phyloP scores from a whole-genome alignment of 2,113 vertebrate genomes.

The Nematolebias whitei region DNA sequence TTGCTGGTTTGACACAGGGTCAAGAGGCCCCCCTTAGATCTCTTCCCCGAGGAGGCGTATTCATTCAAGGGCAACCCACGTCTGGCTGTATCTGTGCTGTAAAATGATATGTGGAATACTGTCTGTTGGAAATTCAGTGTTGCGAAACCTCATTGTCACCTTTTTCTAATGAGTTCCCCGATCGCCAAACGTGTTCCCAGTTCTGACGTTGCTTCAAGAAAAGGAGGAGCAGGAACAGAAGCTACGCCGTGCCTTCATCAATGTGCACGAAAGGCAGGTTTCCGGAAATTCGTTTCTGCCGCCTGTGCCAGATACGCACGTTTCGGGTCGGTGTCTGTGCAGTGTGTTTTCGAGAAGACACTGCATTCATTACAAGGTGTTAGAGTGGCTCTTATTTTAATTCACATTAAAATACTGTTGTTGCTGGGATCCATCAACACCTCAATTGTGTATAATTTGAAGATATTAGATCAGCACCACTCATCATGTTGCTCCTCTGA shows the following conservation, averaged over 20 bases:
- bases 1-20: constrained; percentile 36
- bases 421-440: constrained; percentile 74
- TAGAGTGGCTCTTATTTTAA: constrained; percentile 68
- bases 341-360: constrained; percentile 37
- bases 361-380: constrained; percentile 78
- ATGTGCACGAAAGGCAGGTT: constrained; percentile 68
- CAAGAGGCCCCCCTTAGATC: constrained; percentile 29
- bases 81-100: constrained; percentile 54
- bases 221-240: constrained; percentile 38
- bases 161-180: constrained; percentile 83
- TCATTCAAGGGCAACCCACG: constrained; percentile 64
- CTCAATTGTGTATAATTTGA: constrained; percentile 71
- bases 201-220: constrained; percentile 58
- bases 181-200: constrained; percentile 68
- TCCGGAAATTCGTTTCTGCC: constrained; percentile 77
- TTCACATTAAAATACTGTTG: constrained; percentile 63
- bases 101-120: constrained; percentile 66
- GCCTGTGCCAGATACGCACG: constrained; percentile 69
- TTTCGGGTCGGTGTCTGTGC: constrained; percentile 65
- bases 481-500: constrained; percentile 28
- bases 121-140: constrained; percentile 65
- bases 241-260: constrained; percentile 66
- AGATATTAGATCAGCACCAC: constrained; percentile 64
- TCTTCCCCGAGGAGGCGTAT: constrained; percentile 24
- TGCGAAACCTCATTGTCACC: constrained; percentile 85